Percentiles rank a stretch among this genome's conserved stretches.
phyloP scores from a whole-genome alignment of 2,797 vertebrate genomes.

The Apogon hyalosoma region DNA sequence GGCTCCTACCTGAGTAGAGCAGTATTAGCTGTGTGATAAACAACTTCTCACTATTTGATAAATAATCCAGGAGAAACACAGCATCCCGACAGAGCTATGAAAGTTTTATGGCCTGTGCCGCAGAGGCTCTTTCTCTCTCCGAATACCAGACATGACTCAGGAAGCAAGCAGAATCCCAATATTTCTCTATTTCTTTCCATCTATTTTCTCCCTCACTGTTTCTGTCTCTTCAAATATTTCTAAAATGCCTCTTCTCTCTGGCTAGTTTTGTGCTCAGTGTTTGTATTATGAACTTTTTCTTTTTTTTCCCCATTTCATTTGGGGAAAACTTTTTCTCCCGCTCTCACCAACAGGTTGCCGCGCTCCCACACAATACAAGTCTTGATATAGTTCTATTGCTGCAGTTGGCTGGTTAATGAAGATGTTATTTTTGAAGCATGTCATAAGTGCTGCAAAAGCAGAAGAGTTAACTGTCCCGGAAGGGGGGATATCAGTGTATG shows the following conservation, averaged over 20 bases:
- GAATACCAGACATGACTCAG: constrained; percentile 66
- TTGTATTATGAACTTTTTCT: constrained; percentile 27
- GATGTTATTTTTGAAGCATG: constrained; percentile 40
- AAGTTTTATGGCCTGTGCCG: constrained; percentile 80
- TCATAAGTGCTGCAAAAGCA: constrained; percentile 11
- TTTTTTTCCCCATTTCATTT: neutral
- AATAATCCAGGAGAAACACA: constrained; percentile 84
- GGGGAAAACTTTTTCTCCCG: constrained; percentile 5
- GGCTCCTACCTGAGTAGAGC: constrained; percentile 68
- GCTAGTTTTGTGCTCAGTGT: constrained; percentile 34
- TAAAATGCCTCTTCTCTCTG: constrained; percentile 41
- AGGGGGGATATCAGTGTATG: constrained; percentile 4
- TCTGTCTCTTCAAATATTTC: constrained; percentile 54
- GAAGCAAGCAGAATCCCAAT: constrained; percentile 68
- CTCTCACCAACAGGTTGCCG: constrained; percentile 46
- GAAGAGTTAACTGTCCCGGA: constrained; percentile 15
- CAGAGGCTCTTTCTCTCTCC: constrained; percentile 54
- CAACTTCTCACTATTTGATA: constrained; percentile 79
- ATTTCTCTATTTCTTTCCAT: constrained; percentile 52
- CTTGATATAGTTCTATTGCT: constrained; percentile 13
- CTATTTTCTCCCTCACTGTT: constrained; percentile 35
- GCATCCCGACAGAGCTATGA: constrained; percentile 78
- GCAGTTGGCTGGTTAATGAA: constrained; percentile 39
- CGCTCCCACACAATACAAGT: constrained; percentile 13
- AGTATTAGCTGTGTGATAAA: constrained; percentile 81